Evolutionary conservation across 2,888 invertebrate genomes (phyloP), one percentile per base, ranked within the genome.

Genomic region (Megastigmus dorsalis): DNA sequence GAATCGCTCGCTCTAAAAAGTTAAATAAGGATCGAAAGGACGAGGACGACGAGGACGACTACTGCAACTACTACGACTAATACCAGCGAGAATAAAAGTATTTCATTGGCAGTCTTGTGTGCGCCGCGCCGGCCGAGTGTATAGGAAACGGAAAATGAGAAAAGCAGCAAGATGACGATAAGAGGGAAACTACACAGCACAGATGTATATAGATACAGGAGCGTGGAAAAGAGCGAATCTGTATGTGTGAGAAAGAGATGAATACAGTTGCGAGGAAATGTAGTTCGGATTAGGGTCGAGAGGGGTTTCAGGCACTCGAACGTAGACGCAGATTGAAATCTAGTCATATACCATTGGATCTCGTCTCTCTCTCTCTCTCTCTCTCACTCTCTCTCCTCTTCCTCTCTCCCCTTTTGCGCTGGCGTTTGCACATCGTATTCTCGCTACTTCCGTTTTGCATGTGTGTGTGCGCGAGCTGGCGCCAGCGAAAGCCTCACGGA

Each of bases 291-390:
- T 66, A 73, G 66, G 72, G 59, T 66, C 57, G 65, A 20, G 36
- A 6, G 30, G 54, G 23, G 45, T 6, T 55, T 33, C 15, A 48
- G 23, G 73, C 28, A 52, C 36, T 43, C 43, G 62, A 45, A 57
- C 60, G 68, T 52, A 67, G 62, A 57, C 75, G 63, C 59, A 81
- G 80, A 82, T 82, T 80, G 82, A 81, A 82, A 82, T 82, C 81
- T 79, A 76, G 78, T 80, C 80, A 75, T 77, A 63, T 71, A 71
- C 45, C 63, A 71, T 63, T 63, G 71, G 71, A 63, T 63, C 33
- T 23, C 55, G 77, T 20, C 23, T 28, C 30, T 48, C 62, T n/a
- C 36, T 9, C 18, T 33, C 15, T 50, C 33, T 57, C 48, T 57
- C 36, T 23, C 60, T 77, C 59, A 38, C 43, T 74, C 38, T 57